A percentile compares a stretch with the other conserved stretches of the same genome.
Evolutionary conservation across 1,140 invertebrate genomes (phyloP).

Genomic region (Yoshiicerus persimilis): DNA sequence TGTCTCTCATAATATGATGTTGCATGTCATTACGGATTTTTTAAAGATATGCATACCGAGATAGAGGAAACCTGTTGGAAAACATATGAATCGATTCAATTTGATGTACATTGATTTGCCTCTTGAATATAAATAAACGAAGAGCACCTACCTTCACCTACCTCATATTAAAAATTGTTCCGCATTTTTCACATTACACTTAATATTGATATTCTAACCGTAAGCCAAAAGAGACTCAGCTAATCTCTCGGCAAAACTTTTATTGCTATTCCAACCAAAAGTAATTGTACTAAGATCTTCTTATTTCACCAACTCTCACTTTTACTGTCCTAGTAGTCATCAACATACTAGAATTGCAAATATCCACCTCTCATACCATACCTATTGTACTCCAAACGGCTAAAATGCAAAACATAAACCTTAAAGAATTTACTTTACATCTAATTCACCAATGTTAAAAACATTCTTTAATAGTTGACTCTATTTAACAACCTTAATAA

Average conservation of each 20-base stretch:
- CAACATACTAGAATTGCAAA: no score
- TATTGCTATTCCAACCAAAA: not conserved
- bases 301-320: not conserved
- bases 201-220: not conserved
- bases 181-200: not conserved
- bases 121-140: not conserved
- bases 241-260: conserved; percentile 2
- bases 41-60: not conserved
- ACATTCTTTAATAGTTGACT: not conserved
- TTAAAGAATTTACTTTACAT: not conserved
- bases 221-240: not conserved
- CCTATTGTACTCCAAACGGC: no score
- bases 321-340: not conserved
- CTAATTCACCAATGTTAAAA: not conserved
- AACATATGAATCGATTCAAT: not conserved
- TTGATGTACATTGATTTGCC: not conserved
- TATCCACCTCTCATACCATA: no score
- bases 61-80: not conserved
- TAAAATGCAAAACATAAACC: not conserved
- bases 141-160: not conserved
- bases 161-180: not conserved
- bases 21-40: conserved; percentile 2
- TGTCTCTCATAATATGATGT: not conserved
- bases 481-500: not conserved
- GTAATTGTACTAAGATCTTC: not conserved